Conservation (phyloP, 1,140 invertebrate species). For the Portunus trituberculatus region DNA sequence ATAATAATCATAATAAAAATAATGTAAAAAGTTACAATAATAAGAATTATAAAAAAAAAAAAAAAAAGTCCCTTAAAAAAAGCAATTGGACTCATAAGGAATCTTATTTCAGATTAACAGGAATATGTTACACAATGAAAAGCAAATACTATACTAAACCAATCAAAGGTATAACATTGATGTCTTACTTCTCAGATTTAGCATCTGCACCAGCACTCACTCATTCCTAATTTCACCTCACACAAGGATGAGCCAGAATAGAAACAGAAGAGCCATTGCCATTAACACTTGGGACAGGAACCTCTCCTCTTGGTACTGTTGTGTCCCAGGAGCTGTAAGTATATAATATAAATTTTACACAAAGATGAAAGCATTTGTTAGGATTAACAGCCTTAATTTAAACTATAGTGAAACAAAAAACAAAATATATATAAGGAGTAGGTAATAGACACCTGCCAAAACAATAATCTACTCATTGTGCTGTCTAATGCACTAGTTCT, state of each 20-base stretch:
- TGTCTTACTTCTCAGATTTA: not conserved
- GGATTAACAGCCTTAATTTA: too few species aligned
- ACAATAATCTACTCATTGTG: too few species aligned
- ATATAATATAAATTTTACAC: not conserved
- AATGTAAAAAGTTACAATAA: too few species aligned
- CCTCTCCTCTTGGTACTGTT: slow-evolving; percentile 95
- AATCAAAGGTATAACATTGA: not conserved
- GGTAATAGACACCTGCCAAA: too few species aligned
- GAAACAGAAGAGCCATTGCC: slow-evolving; percentile 94
- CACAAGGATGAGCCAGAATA: slow-evolving; percentile 94
- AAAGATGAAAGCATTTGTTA: too few species aligned
- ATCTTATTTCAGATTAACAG: not conserved
- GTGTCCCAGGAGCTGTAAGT: slow-evolving; percentile 85
- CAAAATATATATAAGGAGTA: too few species aligned
- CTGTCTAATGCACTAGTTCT: too few species aligned
- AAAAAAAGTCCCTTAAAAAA: too few species aligned
- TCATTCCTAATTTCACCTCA: slow-evolving; percentile 81
- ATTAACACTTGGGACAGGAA: slow-evolving; percentile 96
- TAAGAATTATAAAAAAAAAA: too few species aligned
- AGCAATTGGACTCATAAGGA: not conserved
- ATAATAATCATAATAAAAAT: too few species aligned
- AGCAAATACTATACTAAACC: not conserved
- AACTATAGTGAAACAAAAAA: too few species aligned
- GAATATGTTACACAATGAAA: not conserved
- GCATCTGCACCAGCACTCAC: slow-evolving; percentile 26